Evolutionary conservation across 2,113 vertebrate genomes (phyloP).

Genomic region (Nipponia nippon): DNA sequence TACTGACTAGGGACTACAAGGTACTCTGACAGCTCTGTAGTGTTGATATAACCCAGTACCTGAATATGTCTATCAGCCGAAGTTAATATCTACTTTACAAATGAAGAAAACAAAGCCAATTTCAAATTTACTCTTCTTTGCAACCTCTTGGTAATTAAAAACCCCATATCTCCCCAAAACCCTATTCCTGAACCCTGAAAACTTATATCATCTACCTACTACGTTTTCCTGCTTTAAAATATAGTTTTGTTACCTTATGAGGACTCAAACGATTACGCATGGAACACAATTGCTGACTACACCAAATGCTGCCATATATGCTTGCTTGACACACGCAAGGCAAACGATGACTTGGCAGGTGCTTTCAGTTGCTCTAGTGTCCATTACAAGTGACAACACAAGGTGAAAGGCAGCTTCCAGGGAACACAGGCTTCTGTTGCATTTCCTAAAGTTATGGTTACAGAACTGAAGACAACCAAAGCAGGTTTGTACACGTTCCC

Average conservation of each 20-base stretch:
- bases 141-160: not conserved
- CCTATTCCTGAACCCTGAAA: not conserved
- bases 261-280: not conserved
- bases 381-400: not conserved
- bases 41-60: not conserved
- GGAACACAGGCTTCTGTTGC: not conserved
- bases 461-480: not conserved
- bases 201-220: not conserved
- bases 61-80: not conserved
- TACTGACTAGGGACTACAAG: not conserved
- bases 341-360: not conserved
- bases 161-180: not conserved
- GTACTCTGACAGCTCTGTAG: not conserved
- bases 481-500: not conserved
- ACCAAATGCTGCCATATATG: not conserved
- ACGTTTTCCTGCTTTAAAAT: not conserved
- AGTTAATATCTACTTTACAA: not conserved
- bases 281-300: not conserved
- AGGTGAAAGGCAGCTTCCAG: not conserved
- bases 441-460: not conserved
- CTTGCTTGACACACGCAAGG: not conserved
- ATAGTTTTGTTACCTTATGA: not conserved
- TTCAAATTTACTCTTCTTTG: not conserved
- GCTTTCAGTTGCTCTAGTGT: not conserved
- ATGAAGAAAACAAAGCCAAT: not conserved